Conservation (phyloP, 2,113 vertebrate genomes). For the Silurus glanis region DNA sequence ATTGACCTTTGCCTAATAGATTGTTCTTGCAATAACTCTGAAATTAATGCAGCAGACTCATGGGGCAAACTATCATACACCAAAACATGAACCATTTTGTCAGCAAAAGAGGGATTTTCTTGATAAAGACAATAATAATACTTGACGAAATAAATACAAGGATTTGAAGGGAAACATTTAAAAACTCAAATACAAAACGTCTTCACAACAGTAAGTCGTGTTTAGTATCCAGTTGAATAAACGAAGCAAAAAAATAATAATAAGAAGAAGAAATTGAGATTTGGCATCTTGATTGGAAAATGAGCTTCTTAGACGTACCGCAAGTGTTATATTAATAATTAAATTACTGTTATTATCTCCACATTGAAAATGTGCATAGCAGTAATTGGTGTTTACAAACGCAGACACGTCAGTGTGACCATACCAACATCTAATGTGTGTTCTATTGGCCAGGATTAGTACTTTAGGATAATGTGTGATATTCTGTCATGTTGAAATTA, state of each 20-base stretch:
- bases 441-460: not conserved
- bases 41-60: not conserved
- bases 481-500: no score
- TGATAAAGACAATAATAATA: conserved; percentile 20
- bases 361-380: not conserved
- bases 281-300: not conserved
- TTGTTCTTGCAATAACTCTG: conserved; percentile 34
- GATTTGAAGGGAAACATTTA: conserved; percentile 34
- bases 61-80: not conserved
- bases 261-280: not conserved
- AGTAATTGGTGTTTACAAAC: not conserved
- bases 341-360: not conserved
- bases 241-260: not conserved
- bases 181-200: not conserved
- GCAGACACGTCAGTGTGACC: not conserved
- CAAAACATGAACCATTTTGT: not conserved
- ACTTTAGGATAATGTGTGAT: not conserved
- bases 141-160: conserved; percentile 46
- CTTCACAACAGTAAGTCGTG: not conserved
- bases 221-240: not conserved
- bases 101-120: not conserved
- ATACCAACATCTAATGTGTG: not conserved
- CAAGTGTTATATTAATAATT: not conserved
- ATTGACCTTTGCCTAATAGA: not conserved
- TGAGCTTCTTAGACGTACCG: not conserved